These are phyloP conservation scores for Fragum fragum DNA, from an alignment of 2,888 invertebrate species.

Conservation along the genomic window DNA sequence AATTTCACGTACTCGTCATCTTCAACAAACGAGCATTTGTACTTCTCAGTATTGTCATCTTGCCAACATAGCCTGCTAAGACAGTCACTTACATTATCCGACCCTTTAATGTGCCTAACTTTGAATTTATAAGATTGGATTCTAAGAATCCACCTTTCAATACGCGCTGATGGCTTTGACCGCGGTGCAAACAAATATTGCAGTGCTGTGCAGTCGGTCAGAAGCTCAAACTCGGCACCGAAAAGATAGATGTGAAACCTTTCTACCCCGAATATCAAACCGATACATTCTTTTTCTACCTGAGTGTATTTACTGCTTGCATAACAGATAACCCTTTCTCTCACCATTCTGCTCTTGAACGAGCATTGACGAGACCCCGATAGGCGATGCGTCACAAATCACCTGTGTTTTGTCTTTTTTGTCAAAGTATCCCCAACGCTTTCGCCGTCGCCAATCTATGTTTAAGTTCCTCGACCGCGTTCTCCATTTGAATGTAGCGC, in stretches of 20 bases:
- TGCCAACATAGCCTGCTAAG: neutral
- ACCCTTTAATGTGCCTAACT: conserved; percentile 53
- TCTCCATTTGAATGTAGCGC: too few relatives aligned
- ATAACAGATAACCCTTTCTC: too few relatives aligned
- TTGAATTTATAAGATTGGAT: conserved; percentile 67
- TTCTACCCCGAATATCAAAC: conserved; percentile 73
- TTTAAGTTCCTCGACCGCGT: too few relatives aligned
- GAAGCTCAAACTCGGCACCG: conserved; percentile 67
- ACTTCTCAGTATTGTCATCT: too few relatives aligned
- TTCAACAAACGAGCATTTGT: too few relatives aligned
- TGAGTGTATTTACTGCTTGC: conserved; percentile 55
- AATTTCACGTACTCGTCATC: too few relatives aligned
- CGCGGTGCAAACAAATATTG: conserved; percentile 67
- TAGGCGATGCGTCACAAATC: too few relatives aligned
- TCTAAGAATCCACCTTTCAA: conserved; percentile 73
- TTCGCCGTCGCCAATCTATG: too few relatives aligned
- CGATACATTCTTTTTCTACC: conserved; percentile 67
- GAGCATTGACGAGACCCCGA: too few relatives aligned
- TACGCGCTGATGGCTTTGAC: conserved; percentile 72
- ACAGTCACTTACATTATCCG: conserved; percentile 52
- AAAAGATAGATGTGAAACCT: conserved; percentile 70
- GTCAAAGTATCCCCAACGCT: too few relatives aligned
- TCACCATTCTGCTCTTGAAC: too few relatives aligned
- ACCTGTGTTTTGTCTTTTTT: too few relatives aligned
- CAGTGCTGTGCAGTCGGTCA: conserved; percentile 80